These are phyloP conservation scores for Syngnathoides biaculeatus DNA, from an alignment of 2,113 vertebrate genomes.

Conservation along the genomic window DNA sequence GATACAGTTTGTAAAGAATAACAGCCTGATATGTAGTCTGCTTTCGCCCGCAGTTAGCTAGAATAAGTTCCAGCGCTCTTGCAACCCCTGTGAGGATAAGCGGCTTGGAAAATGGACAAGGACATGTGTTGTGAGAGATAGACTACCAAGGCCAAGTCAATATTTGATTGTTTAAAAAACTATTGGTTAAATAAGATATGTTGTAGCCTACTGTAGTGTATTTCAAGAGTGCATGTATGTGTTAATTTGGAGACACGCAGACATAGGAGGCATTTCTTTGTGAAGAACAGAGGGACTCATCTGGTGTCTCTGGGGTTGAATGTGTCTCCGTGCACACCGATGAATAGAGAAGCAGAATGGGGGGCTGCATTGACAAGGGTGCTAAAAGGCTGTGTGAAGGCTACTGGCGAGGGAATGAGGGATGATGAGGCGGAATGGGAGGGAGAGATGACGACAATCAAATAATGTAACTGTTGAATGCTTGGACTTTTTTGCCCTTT, in stretches of 20 bases:
- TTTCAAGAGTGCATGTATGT: background rate
- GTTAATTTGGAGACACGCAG: constrained; percentile 37
- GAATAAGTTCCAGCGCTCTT: too few relatives aligned
- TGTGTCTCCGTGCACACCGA: constrained; percentile 31
- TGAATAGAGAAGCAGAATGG: constrained; percentile 67
- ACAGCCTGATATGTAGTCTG: too few relatives aligned
- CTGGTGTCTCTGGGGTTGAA: constrained; percentile 81
- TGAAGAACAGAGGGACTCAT: constrained; percentile 77
- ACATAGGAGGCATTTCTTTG: constrained; percentile 78
- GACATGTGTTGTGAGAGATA: background rate
- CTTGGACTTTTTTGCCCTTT: background rate
- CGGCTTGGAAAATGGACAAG: too few relatives aligned
- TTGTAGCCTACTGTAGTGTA: background rate
- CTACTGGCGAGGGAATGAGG: constrained; percentile 71
- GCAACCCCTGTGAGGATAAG: too few relatives aligned
- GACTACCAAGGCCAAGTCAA: background rate
- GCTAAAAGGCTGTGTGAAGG: constrained; percentile 89
- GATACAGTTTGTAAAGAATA: too few relatives aligned
- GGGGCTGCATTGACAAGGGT: constrained; percentile 80
- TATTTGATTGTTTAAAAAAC: background rate
- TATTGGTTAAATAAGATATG: background rate
- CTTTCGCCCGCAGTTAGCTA: too few relatives aligned
- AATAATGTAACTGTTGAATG: constrained; percentile 12
- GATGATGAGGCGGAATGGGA: constrained; percentile 62
- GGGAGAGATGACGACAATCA: constrained; percentile 67